Percentiles rank a stretch among this genome's conserved stretches.
Evolutionary conservation across 1,140 invertebrate species (phyloP).

Genomic region (Parasteatoda tepidariorum): DNA sequence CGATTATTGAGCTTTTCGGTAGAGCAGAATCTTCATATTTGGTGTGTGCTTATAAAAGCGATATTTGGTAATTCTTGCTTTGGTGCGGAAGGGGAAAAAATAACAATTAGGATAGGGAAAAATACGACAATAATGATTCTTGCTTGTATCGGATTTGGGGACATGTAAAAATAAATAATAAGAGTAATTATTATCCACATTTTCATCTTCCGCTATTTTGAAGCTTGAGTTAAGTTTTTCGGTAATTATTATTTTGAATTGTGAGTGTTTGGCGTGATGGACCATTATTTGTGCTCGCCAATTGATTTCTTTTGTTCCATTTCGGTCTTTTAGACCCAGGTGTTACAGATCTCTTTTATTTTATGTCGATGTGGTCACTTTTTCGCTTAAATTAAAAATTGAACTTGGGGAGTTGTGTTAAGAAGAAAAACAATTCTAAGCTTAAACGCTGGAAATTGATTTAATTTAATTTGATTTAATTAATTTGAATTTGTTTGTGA

Average conservation of each 20-base stretch:
- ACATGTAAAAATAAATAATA: neutral
- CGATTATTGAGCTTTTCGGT: conserved; percentile 27
- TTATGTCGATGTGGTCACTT: neutral
- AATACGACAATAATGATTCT: conserved; percentile 10
- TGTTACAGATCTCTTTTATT: neutral
- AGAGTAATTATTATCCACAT: conserved; percentile 37
- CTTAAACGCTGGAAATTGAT: too few relatives aligned
- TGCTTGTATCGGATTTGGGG: neutral
- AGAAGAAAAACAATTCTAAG: too few relatives aligned
- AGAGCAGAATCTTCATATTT: neutral
- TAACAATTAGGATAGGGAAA: neutral
- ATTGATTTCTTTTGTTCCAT: neutral
- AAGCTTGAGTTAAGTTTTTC: conserved; percentile 34
- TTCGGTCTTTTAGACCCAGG: neutral
- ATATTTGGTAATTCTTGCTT: conserved; percentile 48
- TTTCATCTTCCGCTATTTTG: conserved; percentile 18
- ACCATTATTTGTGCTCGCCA: neutral
- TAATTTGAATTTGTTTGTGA: too few relatives aligned
- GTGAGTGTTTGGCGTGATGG: conserved; percentile 5
- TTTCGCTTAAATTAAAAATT: neutral
- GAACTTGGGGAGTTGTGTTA: too few relatives aligned
- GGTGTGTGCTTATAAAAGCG: conserved; percentile 25
- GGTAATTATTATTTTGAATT: conserved; percentile 28
- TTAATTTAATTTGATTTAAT: too few relatives aligned
- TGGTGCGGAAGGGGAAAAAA: neutral